Percentiles rank a stretch among this genome's conserved stretches.
Evolutionary conservation across 1,140 invertebrate species (phyloP).

Genomic region (Aphaenogaster rudis): DNA sequence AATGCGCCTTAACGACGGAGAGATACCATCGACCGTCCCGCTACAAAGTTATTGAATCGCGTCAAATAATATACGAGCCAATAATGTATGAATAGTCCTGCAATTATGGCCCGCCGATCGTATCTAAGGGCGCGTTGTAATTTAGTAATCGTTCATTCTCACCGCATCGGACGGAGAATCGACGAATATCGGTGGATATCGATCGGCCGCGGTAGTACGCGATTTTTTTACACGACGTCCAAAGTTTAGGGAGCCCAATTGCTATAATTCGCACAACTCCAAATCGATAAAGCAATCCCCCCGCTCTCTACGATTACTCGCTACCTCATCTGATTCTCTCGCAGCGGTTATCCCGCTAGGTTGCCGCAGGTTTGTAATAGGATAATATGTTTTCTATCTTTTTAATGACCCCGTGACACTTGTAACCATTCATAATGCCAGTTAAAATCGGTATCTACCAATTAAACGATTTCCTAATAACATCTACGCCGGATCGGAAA

Average conservation of each 20-base stretch:
- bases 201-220: neutral
- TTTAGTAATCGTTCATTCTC: constrained; percentile 79
- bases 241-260: constrained; percentile 6
- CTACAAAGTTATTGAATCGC: constrained; percentile 82
- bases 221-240: neutral
- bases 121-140: constrained; percentile 79
- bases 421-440: constrained; percentile 60
- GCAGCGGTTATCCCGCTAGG: constrained; percentile 17
- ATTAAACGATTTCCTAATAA: constrained; percentile 73
- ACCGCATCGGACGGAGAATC: constrained; percentile 28
- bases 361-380: constrained; percentile 39
- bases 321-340: constrained; percentile 15
- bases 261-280: constrained; percentile 12
- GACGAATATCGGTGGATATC: constrained; percentile 4
- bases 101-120: constrained; percentile 80
- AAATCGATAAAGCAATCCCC: neutral
- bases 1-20: constrained; percentile 80
- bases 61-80: constrained; percentile 84
- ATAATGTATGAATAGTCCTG: constrained; percentile 83
- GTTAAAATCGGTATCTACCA: constrained; percentile 66
- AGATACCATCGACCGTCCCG: constrained; percentile 79
- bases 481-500: constrained; percentile 28
- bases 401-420: constrained; percentile 49
- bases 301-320: constrained; percentile 18
- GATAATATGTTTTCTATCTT: constrained; percentile 54